Percentiles rank a stretch among this genome's conserved stretches.
Evolutionary conservation across 2,113 vertebrate species (phyloP).

Genomic region (Rousettus leschenaultii): DNA sequence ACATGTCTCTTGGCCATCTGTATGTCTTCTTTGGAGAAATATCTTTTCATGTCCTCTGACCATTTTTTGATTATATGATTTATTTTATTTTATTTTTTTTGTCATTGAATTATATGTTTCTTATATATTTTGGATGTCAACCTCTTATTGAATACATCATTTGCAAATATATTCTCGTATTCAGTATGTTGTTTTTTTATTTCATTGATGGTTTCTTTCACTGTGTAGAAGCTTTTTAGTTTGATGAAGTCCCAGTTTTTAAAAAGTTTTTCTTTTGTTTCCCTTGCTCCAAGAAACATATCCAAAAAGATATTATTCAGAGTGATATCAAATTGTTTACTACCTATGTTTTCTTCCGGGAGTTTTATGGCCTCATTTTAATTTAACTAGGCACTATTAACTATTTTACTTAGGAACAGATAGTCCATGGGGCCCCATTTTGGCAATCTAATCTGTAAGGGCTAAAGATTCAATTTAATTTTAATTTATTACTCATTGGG

Average conservation of each 20-base stretch:
- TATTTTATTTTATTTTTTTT: background rate
- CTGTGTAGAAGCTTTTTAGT: background rate
- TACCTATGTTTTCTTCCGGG: background rate
- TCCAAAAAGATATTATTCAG: background rate
- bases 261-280: background rate
- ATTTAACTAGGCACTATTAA: background rate
- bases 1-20: background rate
- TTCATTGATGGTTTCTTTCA: background rate
- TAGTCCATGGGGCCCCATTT: background rate
- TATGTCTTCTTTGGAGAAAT: background rate
- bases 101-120: background rate
- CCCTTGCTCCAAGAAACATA: background rate
- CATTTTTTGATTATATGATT: background rate
- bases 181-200: background rate
- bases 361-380: background rate
- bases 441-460: background rate
- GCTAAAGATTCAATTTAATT: background rate
- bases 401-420: background rate
- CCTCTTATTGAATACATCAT: background rate
- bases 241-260: background rate
- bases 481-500: background rate
- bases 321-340: background rate
- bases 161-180: background rate
- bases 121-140: background rate
- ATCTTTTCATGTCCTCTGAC: background rate